Evolutionary conservation across 2,888 invertebrate species (phyloP), one percentile per base, ranked within the genome.

Genomic region (Diploptera punctata): DNA sequence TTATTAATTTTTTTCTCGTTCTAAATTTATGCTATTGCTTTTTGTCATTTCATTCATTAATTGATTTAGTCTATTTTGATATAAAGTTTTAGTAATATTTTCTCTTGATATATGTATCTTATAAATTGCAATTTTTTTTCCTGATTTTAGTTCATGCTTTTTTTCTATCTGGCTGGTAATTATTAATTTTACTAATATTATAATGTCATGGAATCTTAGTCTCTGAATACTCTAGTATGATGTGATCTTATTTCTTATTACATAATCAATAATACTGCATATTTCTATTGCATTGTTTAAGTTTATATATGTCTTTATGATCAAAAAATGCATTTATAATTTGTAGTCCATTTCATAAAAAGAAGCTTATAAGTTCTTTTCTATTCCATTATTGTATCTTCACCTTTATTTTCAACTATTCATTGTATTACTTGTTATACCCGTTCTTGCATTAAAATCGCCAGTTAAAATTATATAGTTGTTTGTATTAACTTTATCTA

Each of bases 11-110:
- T 38, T 38, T 38, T 38, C 38, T 13, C 38, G 13, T 38, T 38
- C 5, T 5, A 13, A 38, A 38, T 38, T 38, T 9, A 38, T 38
- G 13, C 13, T 38, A 13, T 38, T 38, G 13, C 38, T 62, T 44
- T 57, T 26, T 26, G 3, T 9, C 60, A 18, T 16, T 47, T 43
- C 70, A 16, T 44, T 26, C 31, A 44, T 67, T 52, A 19, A 52
- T 70, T 31, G 38, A 44, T 65, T 65, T 47, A 19, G 7, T 60
- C 13, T 18, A 43, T 43, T 31, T 61, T 47, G 52, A 18, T 52
- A 52, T 52, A 19, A 21, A 52, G 21, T 52, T 52, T 52, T 52
- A 21, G n/a, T 61, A 9, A n/a, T 18, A 61, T 31, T 38, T 13
- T 38, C 38, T 38, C 38, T 38, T 38, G 13, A 38, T 38, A 38